These are phyloP conservation scores for Euzophera pinguis DNA, from an alignment of 2,888 invertebrate species.

Conservation along the genomic window DNA sequence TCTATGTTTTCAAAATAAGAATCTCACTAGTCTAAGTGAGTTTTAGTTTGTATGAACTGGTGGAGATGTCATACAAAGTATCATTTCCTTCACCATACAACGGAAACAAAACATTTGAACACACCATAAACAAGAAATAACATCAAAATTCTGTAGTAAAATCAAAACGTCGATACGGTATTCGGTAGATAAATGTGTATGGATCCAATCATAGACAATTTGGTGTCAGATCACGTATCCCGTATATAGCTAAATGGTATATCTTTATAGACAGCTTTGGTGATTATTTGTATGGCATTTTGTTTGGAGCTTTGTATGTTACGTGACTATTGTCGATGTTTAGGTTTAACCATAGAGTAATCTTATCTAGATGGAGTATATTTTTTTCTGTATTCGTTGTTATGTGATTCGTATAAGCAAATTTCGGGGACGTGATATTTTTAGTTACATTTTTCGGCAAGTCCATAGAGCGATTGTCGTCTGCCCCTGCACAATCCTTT, in stretches of 20 bases:
- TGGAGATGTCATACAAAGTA: no score
- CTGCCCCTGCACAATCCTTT: no score
- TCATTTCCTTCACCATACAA: no score
- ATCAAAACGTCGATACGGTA: slow-evolving; percentile 18
- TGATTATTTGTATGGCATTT: slow-evolving; percentile 26
- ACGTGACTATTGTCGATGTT: slow-evolving; percentile 38
- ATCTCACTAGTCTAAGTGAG: no score
- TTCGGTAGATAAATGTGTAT: slow-evolving; percentile 9
- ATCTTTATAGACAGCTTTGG: slow-evolving; percentile 41
- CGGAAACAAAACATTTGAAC: neutral
- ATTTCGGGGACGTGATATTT: no score
- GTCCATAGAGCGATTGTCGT: no score
- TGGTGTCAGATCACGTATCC: slow-evolving; percentile 34
- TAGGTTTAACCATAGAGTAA: neutral
- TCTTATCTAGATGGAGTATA: no score
- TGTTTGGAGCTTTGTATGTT: slow-evolving; percentile 40
- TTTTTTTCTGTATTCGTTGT: no score
- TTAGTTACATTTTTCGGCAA: no score
- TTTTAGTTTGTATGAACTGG: no score
- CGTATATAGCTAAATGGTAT: slow-evolving; percentile 47
- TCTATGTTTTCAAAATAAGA: no score
- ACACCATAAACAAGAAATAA: slow-evolving; percentile 1
- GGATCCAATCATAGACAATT: slow-evolving; percentile 2
- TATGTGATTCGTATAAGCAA: no score
- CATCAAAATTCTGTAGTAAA: slow-evolving; percentile 13